These are phyloP conservation scores for Antechinus flavipes DNA, from an alignment of 2,113 vertebrate genomes.

Conservation along the genomic window DNA sequence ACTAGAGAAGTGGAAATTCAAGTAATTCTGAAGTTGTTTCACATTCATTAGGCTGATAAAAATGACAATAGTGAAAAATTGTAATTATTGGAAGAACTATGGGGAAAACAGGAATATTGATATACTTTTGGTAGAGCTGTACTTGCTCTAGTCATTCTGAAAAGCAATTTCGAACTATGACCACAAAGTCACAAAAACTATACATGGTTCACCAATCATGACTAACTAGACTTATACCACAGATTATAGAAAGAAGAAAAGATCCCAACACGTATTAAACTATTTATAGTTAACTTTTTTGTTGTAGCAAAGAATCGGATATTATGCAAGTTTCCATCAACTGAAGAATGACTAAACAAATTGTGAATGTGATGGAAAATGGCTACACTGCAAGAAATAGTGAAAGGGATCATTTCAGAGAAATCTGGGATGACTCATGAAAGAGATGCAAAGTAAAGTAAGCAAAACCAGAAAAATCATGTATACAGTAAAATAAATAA, in stretches of 20 bases:
- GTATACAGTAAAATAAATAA: background rate
- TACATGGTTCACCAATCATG: background rate
- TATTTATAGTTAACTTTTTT: background rate
- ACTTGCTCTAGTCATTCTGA: background rate
- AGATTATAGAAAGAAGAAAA: background rate
- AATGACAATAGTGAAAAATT: background rate
- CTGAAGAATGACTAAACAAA: background rate
- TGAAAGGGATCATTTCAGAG: background rate
- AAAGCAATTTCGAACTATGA: background rate
- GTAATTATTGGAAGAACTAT: background rate
- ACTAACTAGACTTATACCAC: background rate
- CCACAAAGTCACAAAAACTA: background rate
- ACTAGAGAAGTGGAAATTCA: background rate
- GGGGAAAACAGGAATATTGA: background rate
- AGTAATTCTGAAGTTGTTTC: background rate
- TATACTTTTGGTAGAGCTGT: background rate
- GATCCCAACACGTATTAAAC: background rate
- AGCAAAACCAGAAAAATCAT: background rate
- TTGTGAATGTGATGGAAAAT: background rate
- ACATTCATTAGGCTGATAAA: background rate
- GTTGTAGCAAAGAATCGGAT: background rate
- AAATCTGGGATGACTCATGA: background rate
- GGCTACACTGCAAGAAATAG: background rate
- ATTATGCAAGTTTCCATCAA: background rate
- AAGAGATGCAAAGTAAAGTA: background rate